Base-by-base conservation (phyloP, 2,797 vertebrate genomes). In the Gymnodraco acuticeps region DNA sequence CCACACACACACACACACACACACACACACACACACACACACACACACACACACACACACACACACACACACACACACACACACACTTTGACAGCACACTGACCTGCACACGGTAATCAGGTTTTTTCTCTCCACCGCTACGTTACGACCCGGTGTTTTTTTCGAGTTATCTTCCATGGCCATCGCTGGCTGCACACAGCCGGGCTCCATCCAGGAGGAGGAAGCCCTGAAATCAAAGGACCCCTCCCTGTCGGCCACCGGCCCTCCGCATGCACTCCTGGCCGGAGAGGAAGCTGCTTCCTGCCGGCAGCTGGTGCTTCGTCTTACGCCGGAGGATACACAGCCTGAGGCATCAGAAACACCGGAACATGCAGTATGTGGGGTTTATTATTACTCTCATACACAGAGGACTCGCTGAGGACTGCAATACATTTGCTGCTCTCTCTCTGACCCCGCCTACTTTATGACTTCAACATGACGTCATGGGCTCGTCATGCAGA, bases 31-130 rank as follows among this genome's bases (percentile, higher is more conserved):
- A 33, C 33, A 38, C 33, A 38, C 31, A 33, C 5, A 33, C 31
- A 33, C 31, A 33, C 31, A 33, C 33, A 38, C 33, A 38, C 31
- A 33, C 31, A 33, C 31, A 33, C 31, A 33, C 33, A 38, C 33
- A 38, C 33, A 38, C 33, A 9, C 33, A 38, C 33, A 38, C 33
- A 38, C 33, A 38, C 33, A 38, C 33, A 61, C 43, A 17, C 33
- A 23, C 33, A 38, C 7, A 38, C 33, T 38, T 38, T 20, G 42
- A 7, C 10, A 31, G 50, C 11, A 13, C 17, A 68, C 91, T 64
- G 33, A 98, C 97, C 97, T 97, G 96, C 97, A 99, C 58, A 99
- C 97, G 54, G 97, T 97, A 85, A 98, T 94, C 66, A 98, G 96
- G 93, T 98, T 98, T 74, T 94, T 96, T 59, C 97, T 94, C 84